Conservation (phyloP, 2,888 invertebrate species). For the Melipona bicolor region DNA sequence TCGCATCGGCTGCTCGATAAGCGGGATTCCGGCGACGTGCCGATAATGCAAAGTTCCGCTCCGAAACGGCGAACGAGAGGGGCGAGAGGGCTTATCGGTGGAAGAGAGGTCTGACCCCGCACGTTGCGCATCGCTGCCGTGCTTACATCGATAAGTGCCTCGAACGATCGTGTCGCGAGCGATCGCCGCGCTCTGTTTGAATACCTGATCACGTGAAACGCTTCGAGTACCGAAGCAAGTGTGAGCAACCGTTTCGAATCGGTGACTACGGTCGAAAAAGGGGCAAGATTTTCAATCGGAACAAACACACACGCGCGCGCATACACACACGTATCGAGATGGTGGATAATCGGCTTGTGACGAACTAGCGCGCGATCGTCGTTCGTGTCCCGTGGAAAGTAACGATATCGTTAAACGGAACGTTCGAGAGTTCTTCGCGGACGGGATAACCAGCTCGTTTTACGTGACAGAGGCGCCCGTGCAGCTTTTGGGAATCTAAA, state of each 20-base stretch:
- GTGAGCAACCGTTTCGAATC: background rate
- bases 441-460: background rate
- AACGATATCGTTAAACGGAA: background rate
- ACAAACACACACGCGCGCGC: background rate
- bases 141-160: constrained; percentile 65
- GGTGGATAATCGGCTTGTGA: background rate
- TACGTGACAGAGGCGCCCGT: background rate
- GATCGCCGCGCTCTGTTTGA: constrained; percentile 27
- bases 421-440: too few species aligned
- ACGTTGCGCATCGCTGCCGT: constrained; percentile 43
- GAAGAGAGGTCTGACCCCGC: constrained; percentile 27
- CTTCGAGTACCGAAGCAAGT: background rate
- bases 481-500: background rate
- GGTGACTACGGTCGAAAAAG: background rate
- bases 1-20: constrained; percentile 49
- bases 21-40: constrained; percentile 42
- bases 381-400: background rate
- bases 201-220: background rate
- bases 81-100: constrained; percentile 53
- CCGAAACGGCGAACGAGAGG: constrained; percentile 53
- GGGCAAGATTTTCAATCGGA: background rate
- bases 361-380: background rate
- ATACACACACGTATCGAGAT: too few species aligned
- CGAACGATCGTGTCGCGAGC: constrained; percentile 36
- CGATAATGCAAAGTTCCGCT: constrained; percentile 64